phyloP scores from a whole-genome alignment of 1,140 invertebrate genomes.

The Drosophila takahashii region DNA sequence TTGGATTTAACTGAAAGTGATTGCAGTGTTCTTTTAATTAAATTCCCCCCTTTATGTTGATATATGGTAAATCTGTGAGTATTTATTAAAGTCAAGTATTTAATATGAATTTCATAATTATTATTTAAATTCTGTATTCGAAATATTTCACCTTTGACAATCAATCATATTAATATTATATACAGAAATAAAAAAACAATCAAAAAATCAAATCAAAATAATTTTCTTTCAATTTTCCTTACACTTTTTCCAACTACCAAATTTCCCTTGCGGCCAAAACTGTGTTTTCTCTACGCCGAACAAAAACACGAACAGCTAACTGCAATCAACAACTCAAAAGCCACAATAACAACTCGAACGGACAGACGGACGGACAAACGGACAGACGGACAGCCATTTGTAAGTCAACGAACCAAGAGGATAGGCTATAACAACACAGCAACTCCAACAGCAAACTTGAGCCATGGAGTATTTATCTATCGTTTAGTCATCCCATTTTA shows the following conservation, averaged over 20 bases:
- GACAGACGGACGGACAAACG: neutral
- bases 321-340: constrained; percentile 24
- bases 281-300: constrained; percentile 21
- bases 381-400: constrained; percentile 45
- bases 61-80: neutral
- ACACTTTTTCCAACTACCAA: neutral
- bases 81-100: neutral
- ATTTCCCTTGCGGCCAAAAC: constrained; percentile 11
- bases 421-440: constrained; percentile 19
- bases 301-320: constrained; percentile 20
- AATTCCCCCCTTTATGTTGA: neutral
- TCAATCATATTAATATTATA: neutral
- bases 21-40: neutral
- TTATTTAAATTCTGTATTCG: no score
- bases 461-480: constrained; percentile 45
- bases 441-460: constrained; percentile 4
- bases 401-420: constrained; percentile 73
- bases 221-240: neutral
- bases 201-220: neutral
- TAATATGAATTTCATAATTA: no score
- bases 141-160: no score
- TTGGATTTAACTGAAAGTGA: constrained; percentile 4
- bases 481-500: constrained; percentile 53
- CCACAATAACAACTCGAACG: constrained; percentile 18
- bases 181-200: neutral